A percentile compares a stretch with the other conserved stretches of the same genome.
Evolutionary conservation across 2,113 vertebrate genomes (phyloP).

Genomic region (Calyptomena viridis): DNA sequence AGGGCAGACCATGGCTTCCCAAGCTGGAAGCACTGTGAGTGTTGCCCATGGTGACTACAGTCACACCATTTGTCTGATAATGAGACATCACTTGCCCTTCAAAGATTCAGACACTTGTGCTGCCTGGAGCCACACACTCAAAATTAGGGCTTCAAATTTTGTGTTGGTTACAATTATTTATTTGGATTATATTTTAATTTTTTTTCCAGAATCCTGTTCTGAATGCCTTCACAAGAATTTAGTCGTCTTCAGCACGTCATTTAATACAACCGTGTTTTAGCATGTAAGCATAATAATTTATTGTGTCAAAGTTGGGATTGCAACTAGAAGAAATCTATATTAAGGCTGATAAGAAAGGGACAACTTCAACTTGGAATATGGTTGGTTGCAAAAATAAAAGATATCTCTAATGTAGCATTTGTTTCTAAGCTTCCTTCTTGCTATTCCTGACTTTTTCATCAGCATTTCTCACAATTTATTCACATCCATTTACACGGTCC

Average conservation of each 20-base stretch:
- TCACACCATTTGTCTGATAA: neutral
- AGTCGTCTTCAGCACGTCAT: neutral
- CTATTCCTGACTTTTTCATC: neutral
- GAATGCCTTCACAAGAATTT: neutral
- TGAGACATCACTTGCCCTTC: neutral
- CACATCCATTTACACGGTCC: neutral
- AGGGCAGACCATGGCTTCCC: fast-evolving
- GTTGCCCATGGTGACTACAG: fast-evolving
- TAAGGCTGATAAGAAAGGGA: neutral
- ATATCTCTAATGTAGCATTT: neutral
- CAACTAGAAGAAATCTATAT: neutral
- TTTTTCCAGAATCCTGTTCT: neutral
- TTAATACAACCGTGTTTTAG: neutral
- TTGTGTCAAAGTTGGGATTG: neutral
- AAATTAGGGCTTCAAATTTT: neutral
- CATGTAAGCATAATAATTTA: neutral
- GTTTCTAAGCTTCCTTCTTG: neutral
- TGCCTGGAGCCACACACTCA: neutral
- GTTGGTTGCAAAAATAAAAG: neutral
- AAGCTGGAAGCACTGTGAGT: neutral
- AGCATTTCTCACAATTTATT: neutral
- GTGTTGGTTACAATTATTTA: neutral
- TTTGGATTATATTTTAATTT: neutral
- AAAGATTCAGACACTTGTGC: neutral
- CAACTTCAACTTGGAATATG: neutral